Evolutionary conservation across 2,113 vertebrate genomes (phyloP).

Genomic region (Muntiacus reevesi): DNA sequence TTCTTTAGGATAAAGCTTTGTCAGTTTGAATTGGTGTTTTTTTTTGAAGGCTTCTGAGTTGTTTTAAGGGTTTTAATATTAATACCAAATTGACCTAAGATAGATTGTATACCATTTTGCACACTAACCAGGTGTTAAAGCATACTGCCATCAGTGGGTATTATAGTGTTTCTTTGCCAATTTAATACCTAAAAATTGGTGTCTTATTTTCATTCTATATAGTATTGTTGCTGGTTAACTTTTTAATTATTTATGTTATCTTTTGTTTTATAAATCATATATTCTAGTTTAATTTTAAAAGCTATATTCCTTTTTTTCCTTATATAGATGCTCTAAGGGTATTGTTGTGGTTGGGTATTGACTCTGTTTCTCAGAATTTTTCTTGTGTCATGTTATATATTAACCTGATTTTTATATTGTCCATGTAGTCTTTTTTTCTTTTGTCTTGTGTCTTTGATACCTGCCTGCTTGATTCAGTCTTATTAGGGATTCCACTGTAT

Average conservation of each 20-base stretch:
- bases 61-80: background rate
- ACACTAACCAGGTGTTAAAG: background rate
- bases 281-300: background rate
- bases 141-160: background rate
- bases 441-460: background rate
- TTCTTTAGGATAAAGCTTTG: background rate
- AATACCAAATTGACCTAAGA: background rate
- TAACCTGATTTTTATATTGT: background rate
- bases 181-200: background rate
- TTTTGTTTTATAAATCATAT: background rate
- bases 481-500: background rate
- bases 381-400: background rate
- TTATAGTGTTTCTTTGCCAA: background rate
- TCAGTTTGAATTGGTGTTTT: background rate
- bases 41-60: background rate
- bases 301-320: background rate
- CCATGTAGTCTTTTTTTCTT: background rate
- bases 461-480: background rate
- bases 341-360: background rate
- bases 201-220: background rate
- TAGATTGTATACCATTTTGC: background rate
- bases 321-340: background rate
- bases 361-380: background rate
- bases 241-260: background rate
- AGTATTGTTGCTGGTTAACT: background rate